These are phyloP conservation scores for Colius striatus DNA, from an alignment of 2,113 vertebrate species.

Conservation along the genomic window DNA sequence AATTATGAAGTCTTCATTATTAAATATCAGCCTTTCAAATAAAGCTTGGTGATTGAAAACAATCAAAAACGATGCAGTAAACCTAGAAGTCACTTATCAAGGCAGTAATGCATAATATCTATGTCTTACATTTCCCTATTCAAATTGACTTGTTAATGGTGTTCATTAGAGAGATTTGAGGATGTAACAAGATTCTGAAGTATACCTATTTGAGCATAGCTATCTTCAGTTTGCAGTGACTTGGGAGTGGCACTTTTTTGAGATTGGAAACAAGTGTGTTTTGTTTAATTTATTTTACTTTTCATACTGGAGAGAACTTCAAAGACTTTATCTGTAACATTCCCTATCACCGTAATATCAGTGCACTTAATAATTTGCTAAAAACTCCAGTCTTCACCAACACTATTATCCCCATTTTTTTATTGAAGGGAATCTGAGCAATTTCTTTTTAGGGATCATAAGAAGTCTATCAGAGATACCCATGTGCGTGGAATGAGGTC, in stretches of 20 bases:
- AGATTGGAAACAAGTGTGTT: neutral
- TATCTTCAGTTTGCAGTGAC: neutral
- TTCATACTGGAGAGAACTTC: neutral
- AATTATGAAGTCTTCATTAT: neutral
- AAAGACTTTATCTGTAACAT: neutral
- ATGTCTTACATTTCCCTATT: neutral
- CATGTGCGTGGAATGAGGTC: neutral
- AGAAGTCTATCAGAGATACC: neutral
- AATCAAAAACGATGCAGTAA: neutral
- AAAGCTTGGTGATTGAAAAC: neutral
- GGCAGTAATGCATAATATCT: neutral
- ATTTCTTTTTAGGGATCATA: neutral
- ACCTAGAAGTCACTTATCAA: neutral
- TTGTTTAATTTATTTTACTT: neutral
- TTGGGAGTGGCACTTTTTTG: accelerated
- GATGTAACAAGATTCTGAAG: neutral
- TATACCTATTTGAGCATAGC: neutral
- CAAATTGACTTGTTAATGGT: neutral
- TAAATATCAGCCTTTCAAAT: neutral
- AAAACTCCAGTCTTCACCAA: neutral
- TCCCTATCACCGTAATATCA: neutral
- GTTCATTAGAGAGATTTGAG: neutral
- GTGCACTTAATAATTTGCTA: neutral
- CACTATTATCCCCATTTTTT: neutral
- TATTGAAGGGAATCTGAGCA: neutral